phyloP scores from a whole-genome alignment of 2,113 vertebrate genomes.

The Apteryx owenii region DNA sequence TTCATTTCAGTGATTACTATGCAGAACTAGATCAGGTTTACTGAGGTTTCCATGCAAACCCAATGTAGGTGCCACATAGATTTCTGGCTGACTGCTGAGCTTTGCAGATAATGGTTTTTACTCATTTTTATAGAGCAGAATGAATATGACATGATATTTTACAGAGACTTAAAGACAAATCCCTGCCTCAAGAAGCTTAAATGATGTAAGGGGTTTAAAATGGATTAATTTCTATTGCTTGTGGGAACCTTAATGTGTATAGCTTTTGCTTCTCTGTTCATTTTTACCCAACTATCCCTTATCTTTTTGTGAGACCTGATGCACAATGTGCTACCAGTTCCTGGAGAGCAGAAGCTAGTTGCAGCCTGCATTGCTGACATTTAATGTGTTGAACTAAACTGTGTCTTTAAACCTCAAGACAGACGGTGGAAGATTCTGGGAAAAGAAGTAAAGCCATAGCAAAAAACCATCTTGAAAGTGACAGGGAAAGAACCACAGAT shows the following conservation, averaged over 20 bases:
- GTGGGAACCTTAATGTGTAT: background rate
- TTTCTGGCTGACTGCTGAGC: background rate
- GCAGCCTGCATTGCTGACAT: background rate
- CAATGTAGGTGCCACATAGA: background rate
- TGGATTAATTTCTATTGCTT: background rate
- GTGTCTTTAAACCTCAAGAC: background rate
- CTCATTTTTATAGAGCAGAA: background rate
- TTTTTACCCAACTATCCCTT: background rate
- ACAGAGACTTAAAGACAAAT: conserved; percentile 12
- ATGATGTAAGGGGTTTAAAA: conserved; percentile 2
- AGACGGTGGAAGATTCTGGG: background rate
- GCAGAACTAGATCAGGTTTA: background rate
- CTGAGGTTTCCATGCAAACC: background rate
- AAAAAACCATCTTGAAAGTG: background rate
- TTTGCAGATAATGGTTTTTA: background rate
- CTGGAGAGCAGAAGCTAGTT: background rate
- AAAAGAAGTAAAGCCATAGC: background rate
- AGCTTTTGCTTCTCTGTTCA: background rate
- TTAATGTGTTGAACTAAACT: background rate
- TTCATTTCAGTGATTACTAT: background rate
- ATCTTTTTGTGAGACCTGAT: background rate
- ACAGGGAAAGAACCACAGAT: background rate
- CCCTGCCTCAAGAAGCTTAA: background rate
- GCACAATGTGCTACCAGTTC: background rate
- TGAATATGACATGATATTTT: background rate